These are phyloP conservation scores for Synergus laeviventris DNA, from an alignment of 2,888 invertebrate species.

Conservation along the genomic window DNA sequence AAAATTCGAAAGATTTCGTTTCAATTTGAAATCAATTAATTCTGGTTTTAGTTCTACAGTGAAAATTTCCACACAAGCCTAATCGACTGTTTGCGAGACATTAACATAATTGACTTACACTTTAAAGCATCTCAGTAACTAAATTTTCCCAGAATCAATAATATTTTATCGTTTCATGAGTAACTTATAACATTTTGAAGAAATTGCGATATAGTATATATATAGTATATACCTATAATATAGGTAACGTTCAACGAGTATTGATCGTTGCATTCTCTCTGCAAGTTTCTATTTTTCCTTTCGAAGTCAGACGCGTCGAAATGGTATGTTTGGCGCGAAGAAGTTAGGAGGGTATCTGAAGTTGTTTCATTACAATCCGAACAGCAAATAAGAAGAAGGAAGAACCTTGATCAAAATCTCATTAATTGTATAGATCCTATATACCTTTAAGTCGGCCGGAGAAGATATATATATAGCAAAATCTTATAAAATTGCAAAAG, in stretches of 20 bases:
- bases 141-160: constrained; percentile 8
- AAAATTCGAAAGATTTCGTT: not conserved
- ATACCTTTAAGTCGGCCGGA: not conserved
- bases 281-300: constrained; percentile 34
- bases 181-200: not conserved
- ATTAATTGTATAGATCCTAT: not conserved
- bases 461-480: not conserved
- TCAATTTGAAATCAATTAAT: too few relatives aligned
- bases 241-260: constrained; percentile 11
- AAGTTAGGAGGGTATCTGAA: not conserved
- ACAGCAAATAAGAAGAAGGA: constrained; percentile 15
- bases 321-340: constrained; percentile 39
- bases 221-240: not conserved
- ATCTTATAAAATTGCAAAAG: not conserved
- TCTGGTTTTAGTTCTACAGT: too few relatives aligned
- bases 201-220: not conserved
- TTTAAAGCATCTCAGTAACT: not conserved
- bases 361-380: constrained; percentile 2
- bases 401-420: constrained; percentile 13
- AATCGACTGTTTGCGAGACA: not conserved
- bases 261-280: constrained; percentile 36
- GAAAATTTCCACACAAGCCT: not conserved
- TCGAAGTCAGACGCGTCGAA: not conserved
- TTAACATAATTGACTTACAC: constrained; percentile 1
- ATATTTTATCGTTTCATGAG: constrained; percentile 18